A percentile compares a stretch with the other conserved stretches of the same genome.
phyloP scores from a whole-genome alignment of 35 echinoderm and acorn worm species.

The Patiria miniata region DNA sequence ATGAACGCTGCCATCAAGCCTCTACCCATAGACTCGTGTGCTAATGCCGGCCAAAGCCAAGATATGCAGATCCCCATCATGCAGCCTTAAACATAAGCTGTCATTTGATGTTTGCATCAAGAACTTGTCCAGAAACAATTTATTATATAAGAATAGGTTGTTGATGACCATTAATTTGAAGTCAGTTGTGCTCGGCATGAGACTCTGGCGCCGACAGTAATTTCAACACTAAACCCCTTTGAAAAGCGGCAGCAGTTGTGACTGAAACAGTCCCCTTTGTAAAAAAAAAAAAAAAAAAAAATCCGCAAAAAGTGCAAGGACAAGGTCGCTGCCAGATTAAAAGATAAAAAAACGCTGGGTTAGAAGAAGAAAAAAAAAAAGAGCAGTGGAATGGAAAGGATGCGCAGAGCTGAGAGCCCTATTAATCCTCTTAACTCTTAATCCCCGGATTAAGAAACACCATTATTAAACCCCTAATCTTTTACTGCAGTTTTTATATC shows the following conservation, averaged over 20 bases:
- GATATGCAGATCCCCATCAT: too few relatives aligned
- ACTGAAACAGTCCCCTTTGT: not conserved
- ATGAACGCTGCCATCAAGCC: too few relatives aligned
- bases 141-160: too few relatives aligned
- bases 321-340: not conserved
- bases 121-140: too few relatives aligned
- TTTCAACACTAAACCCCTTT: too few relatives aligned
- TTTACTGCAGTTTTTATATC: slow-evolving; percentile 26
- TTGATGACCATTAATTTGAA: too few relatives aligned
- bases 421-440: slow-evolving; percentile 18
- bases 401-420: not conserved
- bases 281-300: not conserved
- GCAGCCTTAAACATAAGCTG: too few relatives aligned
- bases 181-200: too few relatives aligned
- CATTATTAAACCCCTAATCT: slow-evolving; percentile 12
- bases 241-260: not conserved
- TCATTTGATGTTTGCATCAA: too few relatives aligned
- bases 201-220: too few relatives aligned
- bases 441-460: not conserved
- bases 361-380: not conserved
- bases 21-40: too few relatives aligned
- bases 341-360: slow-evolving; percentile 13
- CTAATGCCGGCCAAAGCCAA: too few relatives aligned
- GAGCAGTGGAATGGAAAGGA: not conserved
- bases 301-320: slow-evolving; percentile 2